Conservation (phyloP, 2,113 vertebrate species). For the Sebastes schlegelii region DNA sequence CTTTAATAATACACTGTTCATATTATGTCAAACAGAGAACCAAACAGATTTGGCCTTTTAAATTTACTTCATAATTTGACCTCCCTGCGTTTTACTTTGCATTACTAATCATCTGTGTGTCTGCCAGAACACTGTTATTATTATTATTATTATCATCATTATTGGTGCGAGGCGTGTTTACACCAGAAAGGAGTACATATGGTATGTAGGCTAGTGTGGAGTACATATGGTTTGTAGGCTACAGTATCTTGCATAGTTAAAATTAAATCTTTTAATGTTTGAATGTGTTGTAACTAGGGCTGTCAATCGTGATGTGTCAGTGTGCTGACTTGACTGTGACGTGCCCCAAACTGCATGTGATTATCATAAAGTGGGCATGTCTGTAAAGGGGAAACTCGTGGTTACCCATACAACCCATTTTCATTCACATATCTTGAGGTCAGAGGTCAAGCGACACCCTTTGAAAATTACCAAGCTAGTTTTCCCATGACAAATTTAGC, state of each 20-base stretch:
- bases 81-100: slow-evolving; percentile 29
- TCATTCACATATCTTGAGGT: no score
- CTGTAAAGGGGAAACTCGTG: no score
- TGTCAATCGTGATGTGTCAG: no score
- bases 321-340: no score
- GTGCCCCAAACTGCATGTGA: no score
- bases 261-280: not conserved
- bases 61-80: slow-evolving; percentile 50
- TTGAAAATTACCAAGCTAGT: no score
- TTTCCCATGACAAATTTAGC: no score
- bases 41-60: slow-evolving; percentile 52
- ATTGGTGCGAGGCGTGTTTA: slow-evolving; percentile 19
- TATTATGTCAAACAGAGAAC: slow-evolving; percentile 20
- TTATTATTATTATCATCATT: slow-evolving; percentile 14
- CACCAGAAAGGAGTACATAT: not conserved
- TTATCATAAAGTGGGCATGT: no score
- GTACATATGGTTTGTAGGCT: not conserved
- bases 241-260: not conserved
- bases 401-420: no score
- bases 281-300: not conserved
- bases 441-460: no score
- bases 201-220: not conserved
- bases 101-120: slow-evolving; percentile 40
- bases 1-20: slow-evolving; percentile 17
- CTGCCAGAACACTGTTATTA: slow-evolving; percentile 30